Evolutionary conservation across 2,113 vertebrate species (phyloP), one percentile per base, ranked within the genome.

Genomic region (Solea senegalensis): DNA sequence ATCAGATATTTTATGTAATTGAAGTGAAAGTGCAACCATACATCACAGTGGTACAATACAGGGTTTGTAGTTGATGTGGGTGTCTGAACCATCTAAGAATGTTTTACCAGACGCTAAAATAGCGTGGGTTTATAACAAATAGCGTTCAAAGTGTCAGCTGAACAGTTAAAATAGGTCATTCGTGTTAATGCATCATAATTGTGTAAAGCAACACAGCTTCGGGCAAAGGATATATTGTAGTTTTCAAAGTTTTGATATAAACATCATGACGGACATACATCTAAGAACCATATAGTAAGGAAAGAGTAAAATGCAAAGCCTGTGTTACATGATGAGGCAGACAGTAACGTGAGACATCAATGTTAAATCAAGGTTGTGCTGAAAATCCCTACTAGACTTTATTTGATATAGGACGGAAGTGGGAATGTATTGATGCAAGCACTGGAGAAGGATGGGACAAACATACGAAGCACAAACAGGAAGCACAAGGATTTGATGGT

Each of bases 361-460:
- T 65, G 71, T 60, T 45, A 82, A 53, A 75, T 81, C 58, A 83
- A 82, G 78, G 65, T 71, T 63, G 71, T 39, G 27, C 73, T 51
- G 75, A 65, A 76, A 65, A 46, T 1, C 63, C 69, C 8, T 28
- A 62, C 52, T 64, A 62, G 57, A 59, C 74, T 80, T 71, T 68
- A 87, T 86, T 82, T 82, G 78, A 84, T 81, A 78, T 72, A 67
- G 54, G 52, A 66, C 76, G 79, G 59, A 82, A 76, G 34, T 28
- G 52, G 72, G n/a, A 78, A 84, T 54, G 34, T 83, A 83, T 68
- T 62, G 44, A 76, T 66, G 59, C 9, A 5, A 46, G 62, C 69
- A 61, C 49, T 58, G 28, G 13, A 64, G 52, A 61, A 51, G 45
- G 74, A 76, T 53, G 26, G 10, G 45, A 58, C 27, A 7, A 44